Evolutionary conservation across 2,888 invertebrate species (phyloP), one percentile per base, ranked within the genome.

Genomic region (Mesoligia furuncula): DNA sequence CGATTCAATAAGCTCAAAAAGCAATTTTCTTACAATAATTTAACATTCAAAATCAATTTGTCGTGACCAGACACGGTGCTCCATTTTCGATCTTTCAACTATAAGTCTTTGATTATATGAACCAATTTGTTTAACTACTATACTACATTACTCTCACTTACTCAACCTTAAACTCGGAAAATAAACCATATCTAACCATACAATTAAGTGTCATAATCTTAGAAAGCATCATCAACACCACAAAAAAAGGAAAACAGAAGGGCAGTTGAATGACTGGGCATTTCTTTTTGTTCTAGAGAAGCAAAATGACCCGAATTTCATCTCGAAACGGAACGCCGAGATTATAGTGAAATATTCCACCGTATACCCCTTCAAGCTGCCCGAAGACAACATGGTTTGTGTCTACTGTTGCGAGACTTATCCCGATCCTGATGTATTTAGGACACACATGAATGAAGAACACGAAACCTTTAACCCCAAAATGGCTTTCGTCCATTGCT

Each of bases 201-300:
- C 51, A 27, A 59, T 62, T 79, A 77, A 77, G 54, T 54, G n/a
- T 59, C 69, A 79, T 84, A 79, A 42, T 27, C 42, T 48, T 78
- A 78, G 54, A 72, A 79, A 71, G 31, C 66, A 75, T 73, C 75
- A 80, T 54, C 68, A 75, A 73, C 70, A 79, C 54, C 77, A 81
- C 71, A 74, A 80, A 78, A 76, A 62, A 81, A 67, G 79, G 66
- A 75, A 74, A 82, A 79, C 45, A 79, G 80, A 87, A 84, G 85
- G 87, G 77, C 91, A 91, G 86, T 81, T 91, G 90, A 94, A 94
- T 95, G 95, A 95, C 91, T 91, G 93, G 93, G 90, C 93, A 93
- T 96, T 96, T 96, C 94, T 96, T 95, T 96, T 95, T 96, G 96
- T 96, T 96, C 93, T 96, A 96, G 96, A 95, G 90, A 81, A 85